phyloP scores from a whole-genome alignment of 2,888 invertebrate genomes.

The Pedicia rivosa region DNA sequence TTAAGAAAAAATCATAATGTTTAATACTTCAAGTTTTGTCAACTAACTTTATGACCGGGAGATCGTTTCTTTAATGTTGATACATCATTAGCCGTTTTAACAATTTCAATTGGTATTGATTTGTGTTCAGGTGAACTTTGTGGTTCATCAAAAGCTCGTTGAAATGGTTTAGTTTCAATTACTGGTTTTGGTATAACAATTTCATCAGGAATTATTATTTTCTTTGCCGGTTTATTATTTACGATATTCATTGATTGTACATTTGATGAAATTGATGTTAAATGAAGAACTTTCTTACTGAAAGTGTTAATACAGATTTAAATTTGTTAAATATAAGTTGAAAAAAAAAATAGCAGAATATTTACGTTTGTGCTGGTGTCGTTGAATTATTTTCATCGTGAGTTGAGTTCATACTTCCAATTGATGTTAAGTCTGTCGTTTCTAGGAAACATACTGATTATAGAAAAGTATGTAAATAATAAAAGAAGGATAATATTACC shows the following conservation, averaged over 20 bases:
- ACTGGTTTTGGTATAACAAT: constrained; percentile 3
- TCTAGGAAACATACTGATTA: constrained; percentile 27
- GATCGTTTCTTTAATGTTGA: constrained; percentile 1
- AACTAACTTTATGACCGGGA: background rate
- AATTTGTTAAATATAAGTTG: background rate
- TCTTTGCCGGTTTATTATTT: background rate
- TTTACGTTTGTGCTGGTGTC: constrained; percentile 16
- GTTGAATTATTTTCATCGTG: constrained; percentile 39
- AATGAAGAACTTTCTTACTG: background rate
- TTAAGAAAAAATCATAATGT: background rate
- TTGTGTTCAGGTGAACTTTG: constrained; percentile 5
- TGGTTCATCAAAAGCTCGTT: constrained; percentile 3
- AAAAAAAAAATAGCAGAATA: background rate
- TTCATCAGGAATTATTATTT: background rate
- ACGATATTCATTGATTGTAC: background rate
- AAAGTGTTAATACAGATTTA: background rate
- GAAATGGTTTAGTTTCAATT: constrained; percentile 4
- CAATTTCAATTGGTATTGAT: constrained; percentile 3
- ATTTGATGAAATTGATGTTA: constrained; percentile 3
- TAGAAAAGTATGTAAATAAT: background rate
- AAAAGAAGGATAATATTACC: constrained; percentile 15
- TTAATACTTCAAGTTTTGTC: background rate
- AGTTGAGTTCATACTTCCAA: constrained; percentile 52
- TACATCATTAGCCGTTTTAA: background rate
- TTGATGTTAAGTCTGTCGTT: constrained; percentile 55